phyloP scores from a whole-genome alignment of 1,140 invertebrate genomes.

The Magallana ariakensis region DNA sequence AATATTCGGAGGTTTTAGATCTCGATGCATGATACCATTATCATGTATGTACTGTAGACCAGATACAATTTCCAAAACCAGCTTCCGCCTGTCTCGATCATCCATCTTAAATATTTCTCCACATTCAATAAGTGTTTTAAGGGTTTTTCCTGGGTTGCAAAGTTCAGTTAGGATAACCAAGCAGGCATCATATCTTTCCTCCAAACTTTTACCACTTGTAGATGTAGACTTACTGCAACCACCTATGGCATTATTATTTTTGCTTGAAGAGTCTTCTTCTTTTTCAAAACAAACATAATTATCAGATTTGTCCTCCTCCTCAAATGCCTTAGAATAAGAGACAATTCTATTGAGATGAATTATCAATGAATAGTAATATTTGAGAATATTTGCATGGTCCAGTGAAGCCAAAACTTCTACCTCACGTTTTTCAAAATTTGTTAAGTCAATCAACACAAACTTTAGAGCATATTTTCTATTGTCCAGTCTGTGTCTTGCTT shows the following conservation, averaged over 20 bases:
- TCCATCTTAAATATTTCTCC: not conserved
- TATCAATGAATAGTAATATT: not conserved
- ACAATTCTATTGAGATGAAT: not conserved
- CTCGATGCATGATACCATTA: not conserved
- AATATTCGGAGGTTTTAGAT: constrained; percentile 1
- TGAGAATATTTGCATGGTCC: constrained; percentile 8
- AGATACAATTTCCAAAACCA: not conserved
- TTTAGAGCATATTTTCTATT: not conserved
- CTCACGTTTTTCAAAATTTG: not conserved
- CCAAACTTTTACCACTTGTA: not conserved
- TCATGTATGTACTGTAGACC: constrained; percentile 7
- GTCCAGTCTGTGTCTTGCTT: not conserved
- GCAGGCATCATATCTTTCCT: not conserved
- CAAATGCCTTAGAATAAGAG: not conserved
- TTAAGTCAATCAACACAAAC: not conserved
- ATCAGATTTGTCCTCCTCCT: not conserved
- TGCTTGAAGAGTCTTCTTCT: not conserved
- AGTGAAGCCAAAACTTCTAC: not conserved
- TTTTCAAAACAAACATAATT: not conserved
- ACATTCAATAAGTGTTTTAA: constrained; percentile 8
- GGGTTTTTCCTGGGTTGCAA: not conserved
- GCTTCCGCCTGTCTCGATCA: not conserved
- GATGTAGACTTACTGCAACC: not conserved
- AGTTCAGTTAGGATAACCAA: not conserved
- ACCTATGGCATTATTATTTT: not conserved